A percentile compares a stretch with the other conserved stretches of the same genome.
These are phyloP conservation scores for Takifugu bimaculatus DNA, from an alignment of 2,113 vertebrate genomes.

Conservation along the genomic window DNA sequence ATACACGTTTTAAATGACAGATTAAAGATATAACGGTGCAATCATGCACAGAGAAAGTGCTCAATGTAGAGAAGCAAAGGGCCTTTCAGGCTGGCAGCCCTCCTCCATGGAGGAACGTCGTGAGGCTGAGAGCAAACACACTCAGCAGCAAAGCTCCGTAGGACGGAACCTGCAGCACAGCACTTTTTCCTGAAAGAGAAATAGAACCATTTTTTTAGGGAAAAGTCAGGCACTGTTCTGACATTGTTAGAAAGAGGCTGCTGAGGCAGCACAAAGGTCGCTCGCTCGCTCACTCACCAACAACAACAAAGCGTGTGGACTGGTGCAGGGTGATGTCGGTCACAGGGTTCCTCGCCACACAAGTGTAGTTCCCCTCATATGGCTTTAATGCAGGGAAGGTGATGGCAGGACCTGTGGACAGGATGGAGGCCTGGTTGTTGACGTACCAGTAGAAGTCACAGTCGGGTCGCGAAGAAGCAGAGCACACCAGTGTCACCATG, in stretches of 20 bases:
- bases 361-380: conserved; percentile 54
- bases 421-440: neutral
- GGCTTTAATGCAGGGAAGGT: neutral
- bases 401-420: conserved; percentile 6
- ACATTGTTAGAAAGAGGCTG: neutral
- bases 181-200: conserved; percentile 22
- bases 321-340: conserved; percentile 48
- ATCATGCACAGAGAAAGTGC: no score
- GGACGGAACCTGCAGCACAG: conserved; percentile 16
- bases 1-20: no score
- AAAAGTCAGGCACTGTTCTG: neutral
- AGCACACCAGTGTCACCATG: conserved; percentile 12
- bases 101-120: conserved; percentile 31
- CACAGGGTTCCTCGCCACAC: conserved; percentile 64
- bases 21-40: no score
- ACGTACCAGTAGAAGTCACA: conserved; percentile 59
- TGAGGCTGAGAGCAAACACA: conserved; percentile 31
- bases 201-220: neutral
- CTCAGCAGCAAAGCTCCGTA: conserved; percentile 22
- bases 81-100: neutral
- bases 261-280: neutral
- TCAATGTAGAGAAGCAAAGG: conserved; percentile 7
- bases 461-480: conserved; percentile 50
- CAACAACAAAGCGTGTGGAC: neutral
- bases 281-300: conserved; percentile 31